Evolutionary conservation across 1,140 invertebrate species (phyloP), one percentile per base, ranked within the genome.

Genomic region (Bombus turneri): DNA sequence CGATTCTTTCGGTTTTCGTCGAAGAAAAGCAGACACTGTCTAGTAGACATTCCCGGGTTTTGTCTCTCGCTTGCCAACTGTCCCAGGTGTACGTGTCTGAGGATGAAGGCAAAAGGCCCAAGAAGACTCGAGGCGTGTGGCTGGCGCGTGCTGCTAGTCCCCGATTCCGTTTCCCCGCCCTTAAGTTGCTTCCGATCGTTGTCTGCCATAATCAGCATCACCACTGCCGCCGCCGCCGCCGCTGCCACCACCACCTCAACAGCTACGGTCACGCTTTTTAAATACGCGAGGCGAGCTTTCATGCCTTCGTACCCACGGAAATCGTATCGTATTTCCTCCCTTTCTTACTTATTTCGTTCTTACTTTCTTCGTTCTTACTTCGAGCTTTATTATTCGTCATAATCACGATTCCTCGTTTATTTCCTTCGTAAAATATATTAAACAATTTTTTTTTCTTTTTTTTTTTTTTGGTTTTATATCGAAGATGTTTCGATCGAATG

Each of bases 31-130:
- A 84, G 85, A 79, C 53, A 77, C 78, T 43, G 78, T 81, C 86
- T 90, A 90, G 86, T 88, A 90, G 76, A 90, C 86, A 87, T 90
- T 90, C 73, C 78, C 68, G 68, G 66, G 66, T 90, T 89, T 86
- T 90, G 89, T 90, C 90, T 88, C 90, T 90, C 93, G 93, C 93
- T 94, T 94, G 93, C 93, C 93, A 94, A 94, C 93, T 94, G 93
- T 94, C 93, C 91, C 93, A 94, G 93, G 93, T 94, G 93, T 90
- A 91, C 88, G 86, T 75, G 86, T 87, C 62, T 57, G 77, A 66
- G 79, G 81, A 84, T 72, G 68, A 79, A 69, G 86, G 73, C 85
- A 87, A 90, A 86, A 90, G 90, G 66, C 79, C 47, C 86, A 87
- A 85, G 86, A 91, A 87, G 90, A 86, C 86, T 87, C 83, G 81